These are phyloP conservation scores for Strigamia transsilvanica DNA, from an alignment of 2,888 invertebrate genomes.

Conservation along the genomic window DNA sequence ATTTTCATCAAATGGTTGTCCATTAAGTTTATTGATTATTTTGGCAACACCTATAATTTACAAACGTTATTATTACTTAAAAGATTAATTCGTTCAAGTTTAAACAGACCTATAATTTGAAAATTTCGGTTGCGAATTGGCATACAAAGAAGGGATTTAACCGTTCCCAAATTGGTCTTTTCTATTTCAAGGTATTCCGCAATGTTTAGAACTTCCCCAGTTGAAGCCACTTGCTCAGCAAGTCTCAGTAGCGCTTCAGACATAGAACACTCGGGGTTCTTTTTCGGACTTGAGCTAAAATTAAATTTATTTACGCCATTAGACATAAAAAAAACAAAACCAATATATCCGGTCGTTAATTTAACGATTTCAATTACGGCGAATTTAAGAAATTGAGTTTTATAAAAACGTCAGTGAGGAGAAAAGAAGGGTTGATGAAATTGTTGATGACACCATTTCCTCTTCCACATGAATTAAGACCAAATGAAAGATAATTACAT, in stretches of 20 bases:
- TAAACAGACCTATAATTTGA: conserved; percentile 66
- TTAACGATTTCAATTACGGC: neutral
- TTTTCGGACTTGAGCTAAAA: conserved; percentile 54
- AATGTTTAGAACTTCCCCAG: conserved; percentile 67
- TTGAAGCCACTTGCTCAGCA: conserved; percentile 67
- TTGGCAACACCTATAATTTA: conserved; percentile 66
- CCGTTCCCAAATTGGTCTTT: conserved; percentile 63
- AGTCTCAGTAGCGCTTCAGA: conserved; percentile 60
- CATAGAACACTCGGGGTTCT: conserved; percentile 55
- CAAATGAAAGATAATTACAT: conserved; percentile 34
- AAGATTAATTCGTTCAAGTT: neutral
- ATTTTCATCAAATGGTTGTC: conserved; percentile 67
- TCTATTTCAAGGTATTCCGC: conserved; percentile 65
- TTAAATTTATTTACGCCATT: neutral
- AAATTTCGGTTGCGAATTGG: conserved; percentile 67
- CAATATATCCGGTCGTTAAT: neutral
- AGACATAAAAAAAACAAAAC: neutral
- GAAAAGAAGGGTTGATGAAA: conserved; percentile 14
- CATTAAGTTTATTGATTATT: conserved; percentile 67
- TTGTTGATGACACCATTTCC: conserved; percentile 17
- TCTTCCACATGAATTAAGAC: conserved; percentile 28
- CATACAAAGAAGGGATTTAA: conserved; percentile 67
- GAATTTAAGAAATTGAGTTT: neutral
- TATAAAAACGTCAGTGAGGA: neutral
- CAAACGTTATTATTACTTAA: neutral